phyloP scores from a whole-genome alignment of 92 coral and sea anemone species.

The Epizoanthus stellaris region DNA sequence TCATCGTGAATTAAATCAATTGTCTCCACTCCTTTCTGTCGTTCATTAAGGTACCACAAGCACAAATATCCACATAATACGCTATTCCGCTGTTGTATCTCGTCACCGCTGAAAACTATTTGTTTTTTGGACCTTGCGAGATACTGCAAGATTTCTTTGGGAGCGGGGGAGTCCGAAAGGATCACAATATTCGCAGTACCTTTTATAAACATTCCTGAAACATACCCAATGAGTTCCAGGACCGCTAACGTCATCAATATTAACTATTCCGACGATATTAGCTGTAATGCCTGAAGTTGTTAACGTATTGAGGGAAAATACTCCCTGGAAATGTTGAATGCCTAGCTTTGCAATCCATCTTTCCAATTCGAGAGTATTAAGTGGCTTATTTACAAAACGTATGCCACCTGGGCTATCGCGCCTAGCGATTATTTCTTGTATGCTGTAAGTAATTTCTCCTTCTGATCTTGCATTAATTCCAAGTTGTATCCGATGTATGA shows the following conservation, averaged over 20 bases:
- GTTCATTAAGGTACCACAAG: too few species aligned
- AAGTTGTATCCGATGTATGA: too few species aligned
- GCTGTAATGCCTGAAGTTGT: too few species aligned
- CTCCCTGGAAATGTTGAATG: not conserved
- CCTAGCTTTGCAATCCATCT: not conserved
- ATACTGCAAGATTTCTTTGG: not conserved
- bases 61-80: too few species aligned
- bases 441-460: not conserved
- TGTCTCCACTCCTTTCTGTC: too few species aligned
- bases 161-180: not conserved
- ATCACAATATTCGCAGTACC: not conserved
- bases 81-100: too few species aligned
- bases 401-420: too few species aligned
- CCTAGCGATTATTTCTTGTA: not conserved
- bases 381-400: too few species aligned
- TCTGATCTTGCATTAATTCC: too few species aligned
- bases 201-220: not conserved
- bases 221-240: not conserved
- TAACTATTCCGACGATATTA: not conserved
- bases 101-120: not conserved
- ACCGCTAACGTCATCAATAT: not conserved
- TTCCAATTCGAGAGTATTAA: too few species aligned
- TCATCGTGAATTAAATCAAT: too few species aligned
- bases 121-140: not conserved
- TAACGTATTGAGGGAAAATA: too few species aligned